Evolutionary conservation across 2,113 vertebrate species (phyloP).

Genomic region (Ameiurus melas): DNA sequence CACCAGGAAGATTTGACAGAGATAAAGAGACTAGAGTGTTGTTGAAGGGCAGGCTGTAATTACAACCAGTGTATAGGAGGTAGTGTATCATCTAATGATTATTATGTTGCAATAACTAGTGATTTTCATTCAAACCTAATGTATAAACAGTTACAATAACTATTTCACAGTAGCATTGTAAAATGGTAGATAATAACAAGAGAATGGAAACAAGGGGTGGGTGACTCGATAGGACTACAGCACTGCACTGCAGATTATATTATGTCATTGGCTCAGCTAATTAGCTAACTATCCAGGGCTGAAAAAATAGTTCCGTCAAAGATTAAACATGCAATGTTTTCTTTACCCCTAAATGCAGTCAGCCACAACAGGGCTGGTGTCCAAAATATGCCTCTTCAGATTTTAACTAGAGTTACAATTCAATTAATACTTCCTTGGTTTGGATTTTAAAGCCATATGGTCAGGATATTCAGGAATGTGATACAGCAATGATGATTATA

Average conservation of each 20-base stretch:
- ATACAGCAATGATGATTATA: not conserved
- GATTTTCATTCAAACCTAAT: not conserved
- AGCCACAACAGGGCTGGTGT: not conserved
- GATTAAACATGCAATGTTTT: not conserved
- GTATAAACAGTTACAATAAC: not conserved
- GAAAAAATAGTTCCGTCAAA: not conserved
- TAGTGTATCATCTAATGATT: not conserved
- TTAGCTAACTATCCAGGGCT: conserved; percentile 1
- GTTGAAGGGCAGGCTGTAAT: conserved; percentile 1
- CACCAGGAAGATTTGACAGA: conserved; percentile 8
- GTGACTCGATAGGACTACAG: not conserved
- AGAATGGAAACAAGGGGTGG: not conserved
- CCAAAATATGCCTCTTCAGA: not conserved
- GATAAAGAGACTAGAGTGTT: conserved; percentile 6
- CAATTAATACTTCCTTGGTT: not conserved
- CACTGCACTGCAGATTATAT: not conserved
- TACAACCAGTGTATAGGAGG: not conserved
- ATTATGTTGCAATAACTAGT: not conserved
- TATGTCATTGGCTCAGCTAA: not conserved
- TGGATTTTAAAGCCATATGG: not conserved
- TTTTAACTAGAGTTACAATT: not conserved
- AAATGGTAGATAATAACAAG: not conserved
- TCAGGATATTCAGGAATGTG: not conserved
- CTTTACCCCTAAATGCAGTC: not conserved
- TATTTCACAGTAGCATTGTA: not conserved